A percentile compares a stretch with the other conserved stretches of the same genome.
phyloP scores from a whole-genome alignment of 2,888 invertebrate genomes.

The Meteorus cinctellus region DNA sequence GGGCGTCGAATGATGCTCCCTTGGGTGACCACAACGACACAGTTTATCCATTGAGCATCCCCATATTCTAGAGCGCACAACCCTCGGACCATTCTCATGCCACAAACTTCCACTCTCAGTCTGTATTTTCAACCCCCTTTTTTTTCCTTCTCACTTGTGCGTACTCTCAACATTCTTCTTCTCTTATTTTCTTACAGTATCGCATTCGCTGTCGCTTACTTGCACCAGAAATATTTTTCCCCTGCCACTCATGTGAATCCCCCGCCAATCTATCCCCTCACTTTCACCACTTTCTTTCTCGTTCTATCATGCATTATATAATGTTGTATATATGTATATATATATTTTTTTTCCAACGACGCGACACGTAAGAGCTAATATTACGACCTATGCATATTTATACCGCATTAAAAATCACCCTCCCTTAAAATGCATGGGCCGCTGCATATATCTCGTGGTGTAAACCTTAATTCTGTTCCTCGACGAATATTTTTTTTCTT shows the following conservation, averaged over 20 bases:
- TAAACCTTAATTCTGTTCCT: constrained; percentile 42
- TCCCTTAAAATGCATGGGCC: constrained; percentile 68
- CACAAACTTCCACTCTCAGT: constrained; percentile 33
- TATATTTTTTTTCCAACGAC: constrained; percentile 58
- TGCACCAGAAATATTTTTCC: constrained; percentile 52
- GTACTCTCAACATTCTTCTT: constrained; percentile 17
- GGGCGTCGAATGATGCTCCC: constrained; percentile 72
- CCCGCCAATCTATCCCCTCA: constrained; percentile 38
- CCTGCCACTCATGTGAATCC: constrained; percentile 3
- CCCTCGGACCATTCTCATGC: constrained; percentile 33
- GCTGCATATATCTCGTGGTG: constrained; percentile 61
- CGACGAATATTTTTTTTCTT: constrained; percentile 33
- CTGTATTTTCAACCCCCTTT: constrained; percentile 20
- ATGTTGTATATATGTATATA: constrained; percentile 56
- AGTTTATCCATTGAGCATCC: constrained; percentile 74
- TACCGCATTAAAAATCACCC: constrained; percentile 72
- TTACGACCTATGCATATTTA: constrained; percentile 73
- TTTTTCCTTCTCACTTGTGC: background rate
- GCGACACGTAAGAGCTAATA: constrained; percentile 71
- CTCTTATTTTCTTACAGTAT: constrained; percentile 11
- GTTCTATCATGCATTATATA: constrained; percentile 54
- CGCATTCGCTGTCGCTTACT: constrained; percentile 33
- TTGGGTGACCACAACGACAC: constrained; percentile 71
- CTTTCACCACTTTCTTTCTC: constrained; percentile 9
- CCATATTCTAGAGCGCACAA: constrained; percentile 57